phyloP scores from a whole-genome alignment of 2,113 vertebrate genomes.

The Otis tarda region DNA sequence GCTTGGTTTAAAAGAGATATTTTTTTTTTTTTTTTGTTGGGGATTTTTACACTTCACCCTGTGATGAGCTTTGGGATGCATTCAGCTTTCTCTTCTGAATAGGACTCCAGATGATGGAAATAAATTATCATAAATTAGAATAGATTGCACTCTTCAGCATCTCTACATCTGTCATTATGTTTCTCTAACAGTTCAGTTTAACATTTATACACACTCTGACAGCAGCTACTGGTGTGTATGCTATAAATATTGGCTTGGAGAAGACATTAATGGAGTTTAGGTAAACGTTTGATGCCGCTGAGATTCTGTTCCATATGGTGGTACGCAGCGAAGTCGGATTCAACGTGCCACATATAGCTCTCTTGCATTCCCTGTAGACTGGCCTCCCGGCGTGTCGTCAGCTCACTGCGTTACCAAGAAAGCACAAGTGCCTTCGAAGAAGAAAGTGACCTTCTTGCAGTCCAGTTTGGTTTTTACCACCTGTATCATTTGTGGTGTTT shows the following conservation, averaged over 20 bases:
- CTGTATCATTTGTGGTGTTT: background rate
- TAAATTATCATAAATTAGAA: conserved; percentile 75
- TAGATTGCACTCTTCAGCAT: conserved; percentile 72
- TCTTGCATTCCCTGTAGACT: background rate
- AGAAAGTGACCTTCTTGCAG: background rate
- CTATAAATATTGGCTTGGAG: conserved; percentile 73
- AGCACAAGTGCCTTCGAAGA: background rate
- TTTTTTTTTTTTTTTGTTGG: background rate
- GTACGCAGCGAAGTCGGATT: background rate
- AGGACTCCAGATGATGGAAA: conserved; percentile 70
- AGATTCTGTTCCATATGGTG: conserved; percentile 61
- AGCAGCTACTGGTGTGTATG: conserved; percentile 69
- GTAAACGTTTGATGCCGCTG: conserved; percentile 66
- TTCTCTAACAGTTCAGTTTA: conserved; percentile 73
- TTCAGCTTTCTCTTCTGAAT: conserved; percentile 68
- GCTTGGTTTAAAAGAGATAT: conserved; percentile 2
- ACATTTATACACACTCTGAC: conserved; percentile 72
- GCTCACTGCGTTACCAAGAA: background rate
- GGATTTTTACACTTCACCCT: conserved; percentile 49
- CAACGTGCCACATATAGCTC: background rate
- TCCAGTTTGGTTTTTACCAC: background rate
- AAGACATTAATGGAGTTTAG: conserved; percentile 70
- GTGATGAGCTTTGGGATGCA: conserved; percentile 60
- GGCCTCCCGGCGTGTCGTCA: background rate
- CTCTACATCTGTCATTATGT: conserved; percentile 73